A percentile compares a stretch with the other conserved stretches of the same genome.
Evolutionary conservation across 2,888 invertebrate species (phyloP).

Genomic region (Muscina levida): DNA sequence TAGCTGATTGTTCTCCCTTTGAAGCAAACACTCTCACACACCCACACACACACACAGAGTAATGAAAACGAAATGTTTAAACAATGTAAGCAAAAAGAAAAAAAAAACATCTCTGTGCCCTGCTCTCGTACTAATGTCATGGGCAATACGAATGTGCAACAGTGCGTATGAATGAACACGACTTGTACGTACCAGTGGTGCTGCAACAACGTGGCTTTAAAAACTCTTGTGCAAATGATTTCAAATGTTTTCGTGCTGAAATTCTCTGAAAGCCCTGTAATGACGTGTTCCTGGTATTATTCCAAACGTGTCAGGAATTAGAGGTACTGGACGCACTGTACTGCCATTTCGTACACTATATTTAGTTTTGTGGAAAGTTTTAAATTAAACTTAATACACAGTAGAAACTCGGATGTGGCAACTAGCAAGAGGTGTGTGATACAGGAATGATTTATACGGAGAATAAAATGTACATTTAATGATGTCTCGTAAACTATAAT

Average conservation of each 20-base stretch:
- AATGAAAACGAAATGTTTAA: constrained; percentile 8
- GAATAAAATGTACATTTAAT: too few relatives aligned
- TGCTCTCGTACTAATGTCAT: background rate
- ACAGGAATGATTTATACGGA: too few relatives aligned
- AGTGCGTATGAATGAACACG: constrained; percentile 4
- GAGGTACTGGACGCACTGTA: too few relatives aligned
- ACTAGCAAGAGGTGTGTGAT: too few relatives aligned
- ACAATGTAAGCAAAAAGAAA: constrained; percentile 4
- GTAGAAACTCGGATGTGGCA: too few relatives aligned
- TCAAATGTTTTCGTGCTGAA: background rate
- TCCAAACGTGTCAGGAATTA: too few relatives aligned
- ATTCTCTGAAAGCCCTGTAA: background rate
- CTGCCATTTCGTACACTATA: too few relatives aligned
- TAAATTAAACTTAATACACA: too few relatives aligned
- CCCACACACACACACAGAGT: background rate
- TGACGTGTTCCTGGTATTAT: background rate
- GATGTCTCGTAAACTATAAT: too few relatives aligned
- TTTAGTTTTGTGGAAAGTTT: too few relatives aligned
- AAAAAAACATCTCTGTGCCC: background rate
- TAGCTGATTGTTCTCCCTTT: constrained; percentile 3
- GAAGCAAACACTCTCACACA: too few relatives aligned
- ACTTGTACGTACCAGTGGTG: too few relatives aligned
- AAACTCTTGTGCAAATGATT: background rate
- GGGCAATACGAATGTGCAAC: constrained; percentile 9
- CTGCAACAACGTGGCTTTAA: background rate